Base-by-base conservation (phyloP, 2,888 invertebrate genomes). In the Perizoma flavofasciatum region DNA sequence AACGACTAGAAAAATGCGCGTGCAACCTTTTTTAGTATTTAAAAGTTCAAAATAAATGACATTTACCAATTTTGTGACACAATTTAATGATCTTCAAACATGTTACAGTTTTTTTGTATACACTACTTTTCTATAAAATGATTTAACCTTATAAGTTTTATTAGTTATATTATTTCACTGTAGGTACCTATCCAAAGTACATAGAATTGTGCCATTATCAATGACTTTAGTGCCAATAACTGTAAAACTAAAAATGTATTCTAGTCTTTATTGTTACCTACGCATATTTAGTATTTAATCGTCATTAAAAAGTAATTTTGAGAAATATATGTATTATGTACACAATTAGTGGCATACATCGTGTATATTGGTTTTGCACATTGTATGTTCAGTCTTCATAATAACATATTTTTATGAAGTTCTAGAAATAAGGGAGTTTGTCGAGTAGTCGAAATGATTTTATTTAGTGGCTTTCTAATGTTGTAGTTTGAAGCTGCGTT, bases 211-310 rank as follows among this genome's bases (percentile, higher is more conserved):
- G 92, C 92, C 92, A 92, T 92, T 84, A 82, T 79, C 80, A 83
- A 81, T 83, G 74, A 86, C 83, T 81, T 86, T 92, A 92, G 92
- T 92, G 92, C 92, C 92, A 92, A 92, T 92, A 92, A 92, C 92
- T 92, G 92, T 92, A 87, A 82, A 84, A 82, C 77, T 83, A 85
- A 86, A 89, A 88, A 89, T 91, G 88, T 92, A 91, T 91, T 92
- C 92, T 92, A 92, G 92, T 92, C 92, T 92, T 88, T 91, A 92
- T 91, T 92, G 92, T 92, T 92, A 78, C 77, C 78, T 78, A 92
- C 82, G 85, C 88, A 85, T 89, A 88, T 90, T 90, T 91, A 91
- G 91, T 86, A 83, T 86, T 83, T 88, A 90, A 91, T 90, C 86
- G 85, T 88, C 81, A 82, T 88, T 88, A 84, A 79, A 73, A 81